A percentile compares a stretch with the other conserved stretches of the same genome.
These are phyloP conservation scores for Wiebesia pumilae DNA, from an alignment of 1,140 invertebrate genomes.

Conservation along the genomic window DNA sequence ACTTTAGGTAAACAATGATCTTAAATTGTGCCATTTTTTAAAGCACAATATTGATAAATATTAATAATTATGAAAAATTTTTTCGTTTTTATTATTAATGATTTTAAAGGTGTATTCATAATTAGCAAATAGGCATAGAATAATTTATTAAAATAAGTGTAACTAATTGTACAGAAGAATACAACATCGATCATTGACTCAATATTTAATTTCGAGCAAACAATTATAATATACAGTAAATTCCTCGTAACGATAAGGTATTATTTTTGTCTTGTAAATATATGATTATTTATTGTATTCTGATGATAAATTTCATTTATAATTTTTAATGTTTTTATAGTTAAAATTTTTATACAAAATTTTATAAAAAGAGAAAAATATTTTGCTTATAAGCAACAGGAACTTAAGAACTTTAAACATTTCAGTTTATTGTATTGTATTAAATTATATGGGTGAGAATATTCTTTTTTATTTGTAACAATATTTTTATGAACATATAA, in stretches of 20 bases:
- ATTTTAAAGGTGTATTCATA: no score
- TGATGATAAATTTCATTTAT: conserved; percentile 19
- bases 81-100: no score
- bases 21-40: no score
- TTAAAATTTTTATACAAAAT: conserved; percentile 27
- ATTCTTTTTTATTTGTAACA: conserved; percentile 21
- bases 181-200: not conserved
- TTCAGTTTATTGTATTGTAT: conserved; percentile 29
- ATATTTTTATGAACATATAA: conserved; percentile 28
- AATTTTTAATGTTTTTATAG: conserved; percentile 32
- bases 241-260: not conserved
- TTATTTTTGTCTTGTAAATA: conserved; percentile 39
- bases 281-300: conserved; percentile 19
- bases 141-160: not conserved
- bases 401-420: no score
- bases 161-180: not conserved
- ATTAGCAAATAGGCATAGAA: not conserved
- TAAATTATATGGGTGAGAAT: not conserved
- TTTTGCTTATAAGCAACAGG: conserved; percentile 20
- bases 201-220: not conserved
- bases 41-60: no score
- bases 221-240: not conserved
- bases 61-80: no score
- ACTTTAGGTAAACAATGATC: no score
- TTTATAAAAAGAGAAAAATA: conserved; percentile 22